phyloP scores from a whole-genome alignment of 2,797 vertebrate species.

The Myotis vivesi region DNA sequence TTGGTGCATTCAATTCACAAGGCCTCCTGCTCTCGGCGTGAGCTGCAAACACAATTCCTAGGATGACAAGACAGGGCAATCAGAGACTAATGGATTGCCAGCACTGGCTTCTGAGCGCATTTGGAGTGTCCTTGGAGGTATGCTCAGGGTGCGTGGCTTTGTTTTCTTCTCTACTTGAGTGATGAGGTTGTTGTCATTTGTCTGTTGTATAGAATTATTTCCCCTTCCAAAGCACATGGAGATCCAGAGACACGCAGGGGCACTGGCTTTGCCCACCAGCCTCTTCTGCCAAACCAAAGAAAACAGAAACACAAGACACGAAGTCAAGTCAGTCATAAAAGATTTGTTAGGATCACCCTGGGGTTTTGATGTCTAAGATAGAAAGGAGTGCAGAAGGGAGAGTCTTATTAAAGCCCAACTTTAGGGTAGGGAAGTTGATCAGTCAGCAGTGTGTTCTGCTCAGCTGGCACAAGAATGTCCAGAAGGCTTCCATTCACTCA shows the following conservation, averaged over 20 bases:
- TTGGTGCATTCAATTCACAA: background rate
- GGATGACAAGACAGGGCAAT: background rate
- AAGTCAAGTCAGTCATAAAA: background rate
- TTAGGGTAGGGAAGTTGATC: background rate
- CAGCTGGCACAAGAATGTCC: accelerated
- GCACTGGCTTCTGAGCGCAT: background rate
- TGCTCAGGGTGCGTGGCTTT: background rate
- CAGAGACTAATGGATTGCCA: background rate
- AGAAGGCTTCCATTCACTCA: background rate
- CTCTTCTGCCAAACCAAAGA: background rate
- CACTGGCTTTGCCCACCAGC: background rate
- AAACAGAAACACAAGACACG: background rate
- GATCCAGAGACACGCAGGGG: background rate
- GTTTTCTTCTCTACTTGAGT: conserved; percentile 25
- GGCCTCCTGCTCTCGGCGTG: background rate
- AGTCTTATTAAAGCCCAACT: background rate
- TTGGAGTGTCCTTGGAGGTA: conserved; percentile 3
- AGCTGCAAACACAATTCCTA: background rate
- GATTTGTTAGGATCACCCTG: background rate
- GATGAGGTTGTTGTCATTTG: background rate
- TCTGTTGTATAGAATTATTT: background rate
- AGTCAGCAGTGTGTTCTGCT: background rate
- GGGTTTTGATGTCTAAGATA: background rate
- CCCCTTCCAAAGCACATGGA: background rate
- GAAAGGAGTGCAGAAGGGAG: background rate